Conservation (phyloP, 2,113 vertebrate genomes). For the Nycticryphes semicollaris region DNA sequence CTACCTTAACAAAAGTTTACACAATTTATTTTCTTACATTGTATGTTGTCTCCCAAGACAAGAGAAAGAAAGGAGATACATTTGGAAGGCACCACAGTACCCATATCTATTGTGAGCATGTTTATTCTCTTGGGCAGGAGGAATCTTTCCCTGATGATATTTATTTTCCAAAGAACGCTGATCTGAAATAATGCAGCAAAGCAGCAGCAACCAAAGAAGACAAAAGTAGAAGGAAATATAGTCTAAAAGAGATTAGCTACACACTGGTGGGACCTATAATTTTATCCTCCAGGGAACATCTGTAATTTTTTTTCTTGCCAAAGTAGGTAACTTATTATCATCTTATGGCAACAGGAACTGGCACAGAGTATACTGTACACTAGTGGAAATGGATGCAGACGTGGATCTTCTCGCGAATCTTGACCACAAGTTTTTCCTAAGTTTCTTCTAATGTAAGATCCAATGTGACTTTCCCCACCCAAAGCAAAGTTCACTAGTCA, state of each 20-base stretch:
- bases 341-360: neutral
- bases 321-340: neutral
- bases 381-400: neutral
- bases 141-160: neutral
- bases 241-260: neutral
- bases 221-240: neutral
- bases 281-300: neutral
- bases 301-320: neutral
- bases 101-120: neutral
- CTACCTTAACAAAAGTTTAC: neutral
- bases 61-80: neutral
- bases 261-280: neutral
- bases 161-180: neutral
- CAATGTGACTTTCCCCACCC: neutral
- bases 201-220: neutral
- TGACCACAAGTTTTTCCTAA: neutral
- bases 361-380: fast-evolving
- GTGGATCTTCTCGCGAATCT: neutral
- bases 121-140: neutral
- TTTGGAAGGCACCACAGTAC: neutral
- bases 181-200: neutral
- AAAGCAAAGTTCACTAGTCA: neutral
- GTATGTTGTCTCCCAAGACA: neutral
- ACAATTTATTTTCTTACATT: neutral
- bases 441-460: neutral